A percentile compares a stretch with the other conserved stretches of the same genome.
Evolutionary conservation across 1,140 invertebrate genomes (phyloP).

Genomic region (Parasteatoda tepidariorum): DNA sequence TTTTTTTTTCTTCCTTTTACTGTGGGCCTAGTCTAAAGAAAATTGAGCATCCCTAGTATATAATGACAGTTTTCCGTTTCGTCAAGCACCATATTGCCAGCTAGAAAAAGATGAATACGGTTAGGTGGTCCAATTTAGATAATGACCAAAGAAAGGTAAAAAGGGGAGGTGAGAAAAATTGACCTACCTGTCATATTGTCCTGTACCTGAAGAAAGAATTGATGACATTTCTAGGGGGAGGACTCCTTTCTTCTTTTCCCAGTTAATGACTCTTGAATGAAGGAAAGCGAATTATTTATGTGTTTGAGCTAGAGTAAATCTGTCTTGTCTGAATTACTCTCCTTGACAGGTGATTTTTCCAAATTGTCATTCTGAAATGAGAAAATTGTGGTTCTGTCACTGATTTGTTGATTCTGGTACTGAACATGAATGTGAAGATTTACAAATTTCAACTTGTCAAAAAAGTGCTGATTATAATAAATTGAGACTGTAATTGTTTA

Average conservation of each 20-base stretch:
- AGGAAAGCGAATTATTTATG: neutral
- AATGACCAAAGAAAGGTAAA: neutral
- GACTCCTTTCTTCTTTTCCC: neutral
- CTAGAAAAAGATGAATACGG: neutral
- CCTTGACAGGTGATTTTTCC: neutral
- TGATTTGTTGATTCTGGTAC: too few species aligned
- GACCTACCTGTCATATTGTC: neutral
- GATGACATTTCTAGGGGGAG: neutral
- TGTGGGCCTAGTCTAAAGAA: neutral
- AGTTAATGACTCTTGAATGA: neutral
- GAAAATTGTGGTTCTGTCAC: too few species aligned
- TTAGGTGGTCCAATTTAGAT: neutral
- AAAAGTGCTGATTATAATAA: too few species aligned
- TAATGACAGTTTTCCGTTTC: too few species aligned
- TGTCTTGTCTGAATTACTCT: neutral
- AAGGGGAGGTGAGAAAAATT: neutral
- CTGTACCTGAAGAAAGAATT: neutral
- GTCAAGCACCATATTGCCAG: too few species aligned
- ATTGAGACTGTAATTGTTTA: too few species aligned
- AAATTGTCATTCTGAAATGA: neutral
- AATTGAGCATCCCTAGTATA: too few species aligned
- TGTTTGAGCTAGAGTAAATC: neutral
- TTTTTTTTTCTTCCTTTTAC: neutral
- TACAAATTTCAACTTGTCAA: too few species aligned
- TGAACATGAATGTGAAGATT: neutral